Evolutionary conservation across 1,140 invertebrate species (phyloP).

Genomic region (Anthonomus grandis): DNA sequence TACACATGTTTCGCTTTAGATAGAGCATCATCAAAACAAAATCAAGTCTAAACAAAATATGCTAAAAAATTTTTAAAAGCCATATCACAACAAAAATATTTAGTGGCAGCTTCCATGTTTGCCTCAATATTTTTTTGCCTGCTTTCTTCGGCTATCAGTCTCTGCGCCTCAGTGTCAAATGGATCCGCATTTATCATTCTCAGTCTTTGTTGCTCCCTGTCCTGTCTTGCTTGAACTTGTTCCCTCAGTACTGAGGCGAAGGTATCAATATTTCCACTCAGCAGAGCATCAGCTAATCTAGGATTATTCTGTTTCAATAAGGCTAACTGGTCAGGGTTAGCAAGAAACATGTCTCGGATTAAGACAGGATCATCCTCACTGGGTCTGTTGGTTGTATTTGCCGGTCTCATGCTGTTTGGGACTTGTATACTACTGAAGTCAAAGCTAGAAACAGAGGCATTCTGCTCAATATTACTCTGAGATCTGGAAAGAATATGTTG

Average conservation of each 20-base stretch:
- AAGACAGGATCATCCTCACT: constrained; percentile 81
- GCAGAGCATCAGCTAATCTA: constrained; percentile 82
- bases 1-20: no score
- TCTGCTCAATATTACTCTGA: constrained; percentile 34
- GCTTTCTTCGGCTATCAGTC: constrained; percentile 93
- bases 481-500: constrained; percentile 60
- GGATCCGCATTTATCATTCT: constrained; percentile 91
- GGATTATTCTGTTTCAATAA: constrained; percentile 93
- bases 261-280: constrained; percentile 75
- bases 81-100: no score
- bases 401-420: constrained; percentile 51
- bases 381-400: no score
- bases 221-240: constrained; percentile 73
- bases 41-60: no score
- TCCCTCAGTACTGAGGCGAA: constrained; percentile 80
- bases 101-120: constrained; percentile 98
- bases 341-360: constrained; percentile 84
- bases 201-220: constrained; percentile 77
- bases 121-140: constrained; percentile 94
- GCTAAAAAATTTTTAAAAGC: no score
- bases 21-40: no score
- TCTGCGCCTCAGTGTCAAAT: constrained; percentile 92
- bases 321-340: constrained; percentile 89
- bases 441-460: constrained; percentile 54
- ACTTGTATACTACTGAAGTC: constrained; percentile 86